Percentiles rank a stretch among this genome's conserved stretches.
Conservation (phyloP, 2,797 vertebrate species). For the Gymnopithys bicolor region DNA sequence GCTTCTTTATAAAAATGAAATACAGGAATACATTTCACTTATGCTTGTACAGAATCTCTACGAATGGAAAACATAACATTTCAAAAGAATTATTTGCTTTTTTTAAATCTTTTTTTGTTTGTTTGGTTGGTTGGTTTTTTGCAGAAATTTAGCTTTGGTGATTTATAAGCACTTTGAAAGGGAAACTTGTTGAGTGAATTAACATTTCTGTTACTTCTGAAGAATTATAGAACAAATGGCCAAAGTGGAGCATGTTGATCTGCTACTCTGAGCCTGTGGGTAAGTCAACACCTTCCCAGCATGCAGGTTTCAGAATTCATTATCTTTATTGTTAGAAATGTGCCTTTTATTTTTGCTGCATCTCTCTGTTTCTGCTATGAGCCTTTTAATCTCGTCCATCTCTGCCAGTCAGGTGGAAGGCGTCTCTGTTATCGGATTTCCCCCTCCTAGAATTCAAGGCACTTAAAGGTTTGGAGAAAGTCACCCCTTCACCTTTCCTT, state of each 20-base stretch:
- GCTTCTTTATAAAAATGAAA: not conserved
- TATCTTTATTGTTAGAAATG: not conserved
- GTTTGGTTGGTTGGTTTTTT: not conserved
- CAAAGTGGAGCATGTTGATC: not conserved
- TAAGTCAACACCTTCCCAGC: not conserved
- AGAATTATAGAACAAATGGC: not conserved
- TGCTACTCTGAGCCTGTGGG: not conserved
- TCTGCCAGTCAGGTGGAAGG: not conserved
- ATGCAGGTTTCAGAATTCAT: not conserved
- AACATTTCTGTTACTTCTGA: not conserved
- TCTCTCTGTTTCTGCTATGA: not conserved
- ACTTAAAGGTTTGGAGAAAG: not conserved
- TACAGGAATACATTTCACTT: not conserved
- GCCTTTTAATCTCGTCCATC: not conserved
- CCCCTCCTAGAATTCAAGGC: not conserved
- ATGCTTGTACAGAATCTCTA: not conserved
- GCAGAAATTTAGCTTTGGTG: not conserved
- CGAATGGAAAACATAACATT: not conserved
- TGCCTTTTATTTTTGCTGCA: not conserved
- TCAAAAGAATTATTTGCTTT: not conserved
- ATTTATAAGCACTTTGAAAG: not conserved
- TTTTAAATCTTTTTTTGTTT: not conserved
- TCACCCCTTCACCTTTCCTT: not conserved
- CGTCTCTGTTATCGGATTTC: accelerated
- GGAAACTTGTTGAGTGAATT: not conserved